Evolutionary conservation across 2,888 invertebrate genomes (phyloP).

Genomic region (Amblyjoppa proteus): DNA sequence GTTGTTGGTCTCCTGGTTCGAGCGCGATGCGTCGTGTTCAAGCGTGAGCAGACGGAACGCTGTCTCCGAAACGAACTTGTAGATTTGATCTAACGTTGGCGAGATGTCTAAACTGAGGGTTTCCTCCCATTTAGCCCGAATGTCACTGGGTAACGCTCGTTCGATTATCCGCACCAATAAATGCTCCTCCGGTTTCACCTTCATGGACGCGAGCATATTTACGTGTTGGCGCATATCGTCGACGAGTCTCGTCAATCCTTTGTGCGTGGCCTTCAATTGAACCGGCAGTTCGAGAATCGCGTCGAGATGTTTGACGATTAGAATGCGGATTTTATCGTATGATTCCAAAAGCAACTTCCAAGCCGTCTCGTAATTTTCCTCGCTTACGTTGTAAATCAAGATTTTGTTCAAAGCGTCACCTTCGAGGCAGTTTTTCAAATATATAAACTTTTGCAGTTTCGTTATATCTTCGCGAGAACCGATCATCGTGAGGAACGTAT

Average conservation of each 20-base stretch:
- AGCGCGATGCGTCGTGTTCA: conserved; percentile 58
- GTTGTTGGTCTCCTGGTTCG: conserved; percentile 21
- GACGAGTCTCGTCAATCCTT: conserved; percentile 50
- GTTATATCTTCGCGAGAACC: conserved; percentile 57
- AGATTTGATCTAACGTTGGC: conserved; percentile 49
- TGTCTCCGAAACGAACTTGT: conserved; percentile 57
- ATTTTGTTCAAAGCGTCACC: conserved; percentile 60
- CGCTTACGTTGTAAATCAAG: conserved; percentile 39
- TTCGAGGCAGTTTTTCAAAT: conserved; percentile 38
- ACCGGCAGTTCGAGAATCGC: conserved; percentile 56
- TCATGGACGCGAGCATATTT: conserved; percentile 59
- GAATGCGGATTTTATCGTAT: conserved; percentile 55
- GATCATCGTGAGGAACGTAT: conserved; percentile 60
- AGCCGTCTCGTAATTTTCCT: conserved; percentile 58
- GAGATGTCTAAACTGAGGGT: conserved; percentile 45
- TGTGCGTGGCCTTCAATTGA: conserved; percentile 40
- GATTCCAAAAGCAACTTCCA: conserved; percentile 58
- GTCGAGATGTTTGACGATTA: conserved; percentile 60
- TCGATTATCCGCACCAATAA: conserved; percentile 62
- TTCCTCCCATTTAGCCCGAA: conserved; percentile 58
- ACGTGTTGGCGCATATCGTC: conserved; percentile 62
- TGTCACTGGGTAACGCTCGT: conserved; percentile 51
- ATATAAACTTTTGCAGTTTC: conserved; percentile 50
- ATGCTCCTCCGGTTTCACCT: conserved; percentile 51
- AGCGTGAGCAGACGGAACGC: conserved; percentile 52